These are phyloP conservation scores for Tenthredo distinguenda DNA, from an alignment of 2,888 invertebrate genomes.

Conservation along the genomic window DNA sequence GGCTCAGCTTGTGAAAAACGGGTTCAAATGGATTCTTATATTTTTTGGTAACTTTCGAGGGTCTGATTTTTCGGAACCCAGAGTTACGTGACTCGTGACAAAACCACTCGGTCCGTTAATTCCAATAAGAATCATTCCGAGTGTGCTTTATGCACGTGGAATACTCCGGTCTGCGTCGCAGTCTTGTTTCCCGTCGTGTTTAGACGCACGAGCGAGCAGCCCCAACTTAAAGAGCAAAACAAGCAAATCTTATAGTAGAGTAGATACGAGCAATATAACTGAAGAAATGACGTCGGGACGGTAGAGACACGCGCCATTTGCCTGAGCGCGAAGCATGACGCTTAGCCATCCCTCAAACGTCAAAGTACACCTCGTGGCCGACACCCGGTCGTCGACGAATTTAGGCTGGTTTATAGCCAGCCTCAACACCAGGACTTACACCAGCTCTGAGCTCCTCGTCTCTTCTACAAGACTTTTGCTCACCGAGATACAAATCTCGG, in stretches of 20 bases:
- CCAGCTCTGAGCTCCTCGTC: background rate
- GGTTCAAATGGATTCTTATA: background rate
- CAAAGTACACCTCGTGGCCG: conserved; percentile 58
- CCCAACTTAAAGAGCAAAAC: conserved; percentile 1
- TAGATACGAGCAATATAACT: conserved; percentile 37
- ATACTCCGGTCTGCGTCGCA: background rate
- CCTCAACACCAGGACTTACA: background rate
- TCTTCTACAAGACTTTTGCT: background rate
- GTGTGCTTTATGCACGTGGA: background rate
- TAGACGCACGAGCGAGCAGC: conserved; percentile 34
- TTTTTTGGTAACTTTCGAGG: background rate
- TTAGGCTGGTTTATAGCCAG: conserved; percentile 39
- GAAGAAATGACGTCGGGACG: conserved; percentile 44
- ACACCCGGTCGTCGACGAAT: conserved; percentile 41
- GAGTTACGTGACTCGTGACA: background rate
- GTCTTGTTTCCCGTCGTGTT: conserved; percentile 33
- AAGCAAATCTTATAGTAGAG: background rate
- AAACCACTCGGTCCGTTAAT: background rate
- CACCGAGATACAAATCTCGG: background rate
- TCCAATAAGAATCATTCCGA: background rate
- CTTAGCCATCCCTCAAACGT: conserved; percentile 70
- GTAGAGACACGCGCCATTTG: conserved; percentile 69
- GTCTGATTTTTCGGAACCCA: background rate
- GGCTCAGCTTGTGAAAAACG: background rate
- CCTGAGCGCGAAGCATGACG: conserved; percentile 68